phyloP scores from a whole-genome alignment of 2,797 vertebrate species.

The Delichon dasypus region DNA sequence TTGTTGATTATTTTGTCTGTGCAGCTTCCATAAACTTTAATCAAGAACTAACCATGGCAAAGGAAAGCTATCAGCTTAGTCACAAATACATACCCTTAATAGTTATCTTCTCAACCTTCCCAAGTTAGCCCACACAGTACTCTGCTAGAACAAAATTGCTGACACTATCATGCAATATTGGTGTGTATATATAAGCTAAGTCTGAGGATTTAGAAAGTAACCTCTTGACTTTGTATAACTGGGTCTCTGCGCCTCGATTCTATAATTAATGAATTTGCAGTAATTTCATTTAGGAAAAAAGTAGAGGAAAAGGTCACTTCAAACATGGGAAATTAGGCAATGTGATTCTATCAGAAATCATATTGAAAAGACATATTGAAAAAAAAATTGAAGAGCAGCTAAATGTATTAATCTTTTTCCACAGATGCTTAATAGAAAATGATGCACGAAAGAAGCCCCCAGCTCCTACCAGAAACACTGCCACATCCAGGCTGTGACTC shows the following conservation, averaged over 20 bases:
- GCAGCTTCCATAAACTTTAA: background rate
- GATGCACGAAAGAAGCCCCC: background rate
- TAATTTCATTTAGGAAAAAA: constrained; percentile 41
- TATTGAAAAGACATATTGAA: background rate
- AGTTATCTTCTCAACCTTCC: background rate
- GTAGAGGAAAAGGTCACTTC: constrained; percentile 37
- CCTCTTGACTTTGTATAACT: constrained; percentile 5
- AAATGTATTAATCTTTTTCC: constrained; percentile 27
- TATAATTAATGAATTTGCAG: constrained; percentile 46
- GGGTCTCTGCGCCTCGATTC: background rate
- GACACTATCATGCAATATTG: background rate
- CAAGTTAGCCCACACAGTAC: background rate
- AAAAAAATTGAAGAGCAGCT: background rate
- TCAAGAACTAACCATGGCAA: background rate
- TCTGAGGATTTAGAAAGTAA: constrained; percentile 15
- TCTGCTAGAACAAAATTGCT: background rate
- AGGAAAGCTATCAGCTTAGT: background rate
- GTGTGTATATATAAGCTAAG: background rate
- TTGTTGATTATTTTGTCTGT: background rate
- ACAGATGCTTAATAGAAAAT: background rate
- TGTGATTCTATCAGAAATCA: constrained; percentile 22
- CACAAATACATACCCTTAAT: background rate
- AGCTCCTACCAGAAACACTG: background rate
- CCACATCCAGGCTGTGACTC: background rate
- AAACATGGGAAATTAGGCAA: constrained; percentile 24